Conservation (phyloP, 2,797 vertebrate genomes). For the Clarias platycephalus region DNA sequence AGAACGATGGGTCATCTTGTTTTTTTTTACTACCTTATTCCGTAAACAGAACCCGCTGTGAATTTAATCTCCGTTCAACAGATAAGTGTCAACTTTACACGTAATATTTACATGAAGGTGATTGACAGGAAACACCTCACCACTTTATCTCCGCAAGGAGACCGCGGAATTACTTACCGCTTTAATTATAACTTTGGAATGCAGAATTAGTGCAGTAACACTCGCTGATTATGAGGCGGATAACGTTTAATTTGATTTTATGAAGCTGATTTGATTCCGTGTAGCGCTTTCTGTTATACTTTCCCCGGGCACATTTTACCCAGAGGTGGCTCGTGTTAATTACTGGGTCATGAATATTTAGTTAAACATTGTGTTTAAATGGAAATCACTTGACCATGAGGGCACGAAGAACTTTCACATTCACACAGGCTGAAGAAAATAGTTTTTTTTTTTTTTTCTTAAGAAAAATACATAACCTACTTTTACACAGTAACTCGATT, state of each 20-base stretch:
- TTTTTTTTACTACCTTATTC: neutral
- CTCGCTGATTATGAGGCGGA: neutral
- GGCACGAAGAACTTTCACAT: conserved; percentile 3
- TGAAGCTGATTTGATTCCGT: neutral
- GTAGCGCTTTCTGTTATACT: neutral
- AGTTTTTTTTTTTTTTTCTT: neutral
- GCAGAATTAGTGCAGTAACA: neutral
- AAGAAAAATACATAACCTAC: neutral
- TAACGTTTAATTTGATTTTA: conserved; percentile 1
- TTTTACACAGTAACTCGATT: neutral
- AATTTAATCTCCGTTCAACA: neutral
- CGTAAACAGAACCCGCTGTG: neutral
- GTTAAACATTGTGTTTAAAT: conserved; percentile 49
- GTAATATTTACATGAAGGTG: neutral
- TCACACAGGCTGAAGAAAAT: neutral
- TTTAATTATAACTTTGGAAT: neutral
- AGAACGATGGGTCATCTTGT: neutral
- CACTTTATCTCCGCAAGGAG: neutral
- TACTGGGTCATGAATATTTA: conserved; percentile 40
- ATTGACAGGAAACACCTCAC: neutral
- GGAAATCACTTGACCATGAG: conserved; percentile 34
- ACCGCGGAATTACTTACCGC: neutral
- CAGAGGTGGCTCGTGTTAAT: conserved; percentile 34
- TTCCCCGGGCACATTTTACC: neutral
- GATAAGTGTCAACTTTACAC: neutral